Evolutionary conservation across 2,113 vertebrate species (phyloP), one percentile per base, ranked within the genome.

Genomic region (Odocoileus hemionus): DNA sequence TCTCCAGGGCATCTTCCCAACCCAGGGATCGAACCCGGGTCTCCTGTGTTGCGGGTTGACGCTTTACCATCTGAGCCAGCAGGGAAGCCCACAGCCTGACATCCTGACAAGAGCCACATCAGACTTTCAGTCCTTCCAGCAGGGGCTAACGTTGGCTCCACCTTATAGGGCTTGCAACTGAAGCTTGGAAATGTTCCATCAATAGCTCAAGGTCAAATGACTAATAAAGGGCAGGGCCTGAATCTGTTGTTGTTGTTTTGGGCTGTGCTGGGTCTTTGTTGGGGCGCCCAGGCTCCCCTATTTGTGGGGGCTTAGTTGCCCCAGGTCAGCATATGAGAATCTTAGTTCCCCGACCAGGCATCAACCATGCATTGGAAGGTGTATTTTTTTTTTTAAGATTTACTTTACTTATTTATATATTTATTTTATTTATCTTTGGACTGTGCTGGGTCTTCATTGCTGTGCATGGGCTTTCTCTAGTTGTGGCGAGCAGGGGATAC

Each of bases 11-110:
- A 36, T 70, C 19, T 39, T 70, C n/a, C 67, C n/a, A 39, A 23
- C n/a, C 17, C 67, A 11, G 5, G n/a, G 67, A 39, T 70, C 5
- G 0, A 70, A 70, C n/a, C 33, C 1, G 0, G 19, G 19, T 70
- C 67, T 70, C 67, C 17, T 36, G 9, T 17, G 5, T 36, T 70
- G n/a, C 64, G 0, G 17, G 64, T 17, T 36, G n/a, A 19, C 0
- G 0, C 64, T 0, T 36, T 70, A 11, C n/a, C 64, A 36, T 23
- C 64, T 36, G n/a, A 70, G n/a, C 64, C n/a, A 21, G n/a, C 19
- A 21, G n/a, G 64, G 10, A 36, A 70, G 9, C 17, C 19, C 19
- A 1, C 17, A 23, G 21, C n/a, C 9, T 21, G n/a, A 70, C 64
- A 21, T 36, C n/a, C n/a, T 70, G 64, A 57, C n/a, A 45, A 52